Evolutionary conservation across 2,113 vertebrate genomes (phyloP).

Genomic region (Noturus placidus): DNA sequence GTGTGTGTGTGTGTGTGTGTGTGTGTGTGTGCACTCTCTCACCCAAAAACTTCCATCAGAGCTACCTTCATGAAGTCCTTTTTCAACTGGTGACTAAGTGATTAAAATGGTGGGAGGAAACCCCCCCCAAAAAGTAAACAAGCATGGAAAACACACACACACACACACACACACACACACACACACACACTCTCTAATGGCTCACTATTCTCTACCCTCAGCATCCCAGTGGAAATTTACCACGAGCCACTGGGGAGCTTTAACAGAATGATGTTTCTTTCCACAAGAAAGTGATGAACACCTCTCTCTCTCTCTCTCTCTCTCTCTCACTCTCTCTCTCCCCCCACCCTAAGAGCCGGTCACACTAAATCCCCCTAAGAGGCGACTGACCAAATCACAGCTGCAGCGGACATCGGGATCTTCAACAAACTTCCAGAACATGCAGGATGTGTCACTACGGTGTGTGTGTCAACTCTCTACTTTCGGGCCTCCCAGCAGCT

Average conservation of each 20-base stretch:
- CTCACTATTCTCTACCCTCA: slow-evolving; percentile 41
- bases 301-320: background rate
- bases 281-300: slow-evolving; percentile 19
- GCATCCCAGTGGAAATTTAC: slow-evolving; percentile 54
- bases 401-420: background rate
- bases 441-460: background rate
- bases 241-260: slow-evolving; percentile 26
- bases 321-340: background rate
- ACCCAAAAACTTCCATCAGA: slow-evolving; percentile 30
- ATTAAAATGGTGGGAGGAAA: slow-evolving; percentile 28
- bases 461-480: too few species aligned
- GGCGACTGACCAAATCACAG: background rate
- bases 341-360: background rate
- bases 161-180: slow-evolving; percentile 2
- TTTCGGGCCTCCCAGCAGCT: too few species aligned
- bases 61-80: slow-evolving; percentile 61
- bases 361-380: background rate
- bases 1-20: background rate
- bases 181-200: slow-evolving; percentile 5
- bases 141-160: slow-evolving; percentile 30
- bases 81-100: slow-evolving; percentile 67
- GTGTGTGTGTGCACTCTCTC: background rate
- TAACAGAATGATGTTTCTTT: slow-evolving; percentile 44
- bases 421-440: background rate
- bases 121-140: slow-evolving; percentile 21